Percentiles rank a stretch among this genome's conserved stretches.
Evolutionary conservation across 2,113 vertebrate species (phyloP).

Genomic region (Sprattus sprattus): DNA sequence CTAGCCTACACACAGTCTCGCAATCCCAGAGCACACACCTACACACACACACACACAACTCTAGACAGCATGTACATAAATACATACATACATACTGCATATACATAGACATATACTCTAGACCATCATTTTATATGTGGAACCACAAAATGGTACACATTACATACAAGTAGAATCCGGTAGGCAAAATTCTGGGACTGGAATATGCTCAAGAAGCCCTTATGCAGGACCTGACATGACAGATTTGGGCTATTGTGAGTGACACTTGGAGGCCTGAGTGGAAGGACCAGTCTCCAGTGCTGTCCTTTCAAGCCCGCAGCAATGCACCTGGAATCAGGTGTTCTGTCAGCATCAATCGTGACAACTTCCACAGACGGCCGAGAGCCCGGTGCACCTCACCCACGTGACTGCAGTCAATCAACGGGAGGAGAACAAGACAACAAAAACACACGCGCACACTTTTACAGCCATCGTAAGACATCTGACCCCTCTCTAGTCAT

Average conservation of each 20-base stretch:
- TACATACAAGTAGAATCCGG: background rate
- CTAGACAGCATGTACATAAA: background rate
- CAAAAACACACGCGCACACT: background rate
- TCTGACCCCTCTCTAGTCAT: background rate
- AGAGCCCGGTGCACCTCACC: background rate
- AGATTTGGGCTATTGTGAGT: background rate
- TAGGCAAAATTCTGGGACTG: background rate
- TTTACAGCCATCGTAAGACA: background rate
- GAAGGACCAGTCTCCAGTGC: background rate
- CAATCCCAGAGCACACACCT: background rate
- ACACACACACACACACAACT: background rate
- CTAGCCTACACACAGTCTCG: background rate
- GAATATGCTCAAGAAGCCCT: no score
- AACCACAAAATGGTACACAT: background rate
- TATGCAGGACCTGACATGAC: background rate
- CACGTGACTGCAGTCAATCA: background rate
- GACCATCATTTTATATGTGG: background rate
- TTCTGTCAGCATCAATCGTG: background rate
- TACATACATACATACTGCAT: background rate
- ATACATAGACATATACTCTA: background rate
- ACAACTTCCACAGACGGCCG: background rate
- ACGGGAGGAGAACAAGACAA: background rate
- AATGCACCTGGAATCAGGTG: constrained; percentile 8
- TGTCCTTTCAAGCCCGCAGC: background rate
- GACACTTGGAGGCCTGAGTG: background rate